Evolutionary conservation across 2,888 invertebrate species (phyloP), one percentile per base, ranked within the genome.

Genomic region (Ornithoptera priamus): DNA sequence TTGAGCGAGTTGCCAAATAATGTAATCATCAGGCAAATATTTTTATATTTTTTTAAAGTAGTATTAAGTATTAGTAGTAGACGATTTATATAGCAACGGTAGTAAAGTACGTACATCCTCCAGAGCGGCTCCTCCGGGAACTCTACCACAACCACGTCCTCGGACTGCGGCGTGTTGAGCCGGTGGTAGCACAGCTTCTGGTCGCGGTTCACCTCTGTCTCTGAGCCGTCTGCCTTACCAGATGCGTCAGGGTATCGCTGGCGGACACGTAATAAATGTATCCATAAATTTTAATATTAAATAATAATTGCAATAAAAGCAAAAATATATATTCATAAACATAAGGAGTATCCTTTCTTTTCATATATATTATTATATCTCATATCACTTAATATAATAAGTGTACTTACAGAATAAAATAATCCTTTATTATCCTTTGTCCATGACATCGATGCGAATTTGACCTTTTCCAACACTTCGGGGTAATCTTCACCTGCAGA

Each of bases 111-210:
- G 94, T 85, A 98, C 97, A 97, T 96, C 92, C 97, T 95, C 96
- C 97, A 97, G n/a, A 95, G 92, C 1, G 99, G 98, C 81, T 99
- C 95, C 62, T 98, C 96, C 0, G 96, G 96, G 89, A 98, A 98
- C 85, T 99, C 97, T 0, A 96, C 97, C 17, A 96, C 96, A 64
- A 98, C 87, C 60, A 98, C 93, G 92, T 99, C 99, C 66, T 97
- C 95, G 0, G 94, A 92, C 85, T 99, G 98, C 17, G 95, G 93
- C 50, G 98, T 97, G 77, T 97, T 97, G 70, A 99, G 86, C 67
- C 94, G 91, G 88, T 99, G 99, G 90, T 97, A 99, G 87, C 95
- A 99, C 61, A 99, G 92, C 85, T 99, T 99, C 88, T 99, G 99
- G 89, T 98, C 95, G 81, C 96, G 94, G 86, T 96, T 97, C 77